phyloP scores from a whole-genome alignment of 1,140 invertebrate genomes.

The Microplitis demolitor region DNA sequence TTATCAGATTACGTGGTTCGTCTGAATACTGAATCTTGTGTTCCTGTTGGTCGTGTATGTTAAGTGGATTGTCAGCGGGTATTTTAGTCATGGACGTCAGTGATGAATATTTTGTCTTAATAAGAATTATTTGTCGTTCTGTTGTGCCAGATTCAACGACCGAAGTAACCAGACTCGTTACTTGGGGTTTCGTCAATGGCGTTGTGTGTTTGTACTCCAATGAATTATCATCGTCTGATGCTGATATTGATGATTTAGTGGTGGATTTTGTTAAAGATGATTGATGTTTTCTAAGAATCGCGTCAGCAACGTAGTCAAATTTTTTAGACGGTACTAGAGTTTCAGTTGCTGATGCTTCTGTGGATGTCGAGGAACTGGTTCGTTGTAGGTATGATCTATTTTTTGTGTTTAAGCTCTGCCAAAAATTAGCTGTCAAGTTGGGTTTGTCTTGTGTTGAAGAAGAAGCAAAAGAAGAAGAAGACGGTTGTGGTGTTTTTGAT shows the following conservation, averaged over 20 bases:
- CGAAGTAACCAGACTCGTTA: constrained; percentile 60
- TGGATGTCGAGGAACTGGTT: constrained; percentile 40
- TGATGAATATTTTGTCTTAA: constrained; percentile 57
- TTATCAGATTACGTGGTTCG: constrained; percentile 30
- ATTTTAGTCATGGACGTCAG: constrained; percentile 48
- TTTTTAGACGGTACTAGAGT: constrained; percentile 54
- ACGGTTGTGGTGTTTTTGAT: constrained; percentile 5
- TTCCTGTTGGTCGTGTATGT: constrained; percentile 8
- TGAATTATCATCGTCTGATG: constrained; percentile 29
- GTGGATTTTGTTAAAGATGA: constrained; percentile 47
- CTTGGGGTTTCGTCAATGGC: constrained; percentile 44
- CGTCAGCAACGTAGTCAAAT: constrained; percentile 56
- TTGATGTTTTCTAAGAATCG: constrained; percentile 43
- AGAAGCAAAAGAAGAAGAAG: background rate
- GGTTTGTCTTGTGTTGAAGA: background rate
- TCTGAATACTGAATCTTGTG: constrained; percentile 8
- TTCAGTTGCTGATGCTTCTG: constrained; percentile 46
- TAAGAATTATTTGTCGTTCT: constrained; percentile 58
- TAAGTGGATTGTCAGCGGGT: constrained; percentile 34
- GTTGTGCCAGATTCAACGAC: constrained; percentile 59
- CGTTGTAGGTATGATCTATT: constrained; percentile 45
- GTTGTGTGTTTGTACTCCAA: constrained; percentile 36
- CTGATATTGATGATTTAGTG: constrained; percentile 14
- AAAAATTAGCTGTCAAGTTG: background rate
- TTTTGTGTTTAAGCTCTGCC: constrained; percentile 38